Evolutionary conservation across 2,113 vertebrate genomes (phyloP).

Genomic region (Microcebus lehilahytsara): DNA sequence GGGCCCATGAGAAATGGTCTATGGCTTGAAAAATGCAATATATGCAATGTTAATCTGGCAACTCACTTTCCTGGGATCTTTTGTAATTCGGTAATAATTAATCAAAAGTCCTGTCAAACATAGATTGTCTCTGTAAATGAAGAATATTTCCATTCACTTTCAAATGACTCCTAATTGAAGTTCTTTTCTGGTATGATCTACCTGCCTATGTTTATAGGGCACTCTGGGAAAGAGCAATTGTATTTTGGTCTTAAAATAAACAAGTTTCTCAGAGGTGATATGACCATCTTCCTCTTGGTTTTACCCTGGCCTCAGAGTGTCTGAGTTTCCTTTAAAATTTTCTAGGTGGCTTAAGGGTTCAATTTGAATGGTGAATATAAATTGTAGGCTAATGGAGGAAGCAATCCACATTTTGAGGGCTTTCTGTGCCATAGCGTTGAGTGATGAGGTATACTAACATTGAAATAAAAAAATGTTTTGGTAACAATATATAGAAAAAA

Average conservation of each 20-base stretch:
- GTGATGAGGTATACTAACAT: neutral
- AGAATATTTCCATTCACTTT: neutral
- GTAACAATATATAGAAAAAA: neutral
- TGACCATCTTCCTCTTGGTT: neutral
- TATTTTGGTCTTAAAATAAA: constrained; percentile 1
- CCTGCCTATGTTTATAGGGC: neutral
- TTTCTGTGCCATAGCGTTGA: neutral
- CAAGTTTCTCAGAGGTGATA: constrained; percentile 17
- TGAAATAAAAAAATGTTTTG: neutral
- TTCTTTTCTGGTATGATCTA: neutral
- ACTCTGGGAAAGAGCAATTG: neutral
- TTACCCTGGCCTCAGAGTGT: neutral
- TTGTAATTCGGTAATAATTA: neutral
- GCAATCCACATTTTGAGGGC: no score
- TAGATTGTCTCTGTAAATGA: neutral
- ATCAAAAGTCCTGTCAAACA: neutral
- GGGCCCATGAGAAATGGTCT: neutral
- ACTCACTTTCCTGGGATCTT: neutral
- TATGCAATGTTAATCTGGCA: neutral
- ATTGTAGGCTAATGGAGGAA: neutral
- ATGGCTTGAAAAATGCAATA: neutral
- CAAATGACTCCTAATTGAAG: neutral
- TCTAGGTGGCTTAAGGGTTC: neutral
- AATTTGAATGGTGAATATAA: neutral
- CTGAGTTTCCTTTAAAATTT: neutral